Conservation (phyloP, 2,113 vertebrate species). For the Micronycteris hirsuta region DNA sequence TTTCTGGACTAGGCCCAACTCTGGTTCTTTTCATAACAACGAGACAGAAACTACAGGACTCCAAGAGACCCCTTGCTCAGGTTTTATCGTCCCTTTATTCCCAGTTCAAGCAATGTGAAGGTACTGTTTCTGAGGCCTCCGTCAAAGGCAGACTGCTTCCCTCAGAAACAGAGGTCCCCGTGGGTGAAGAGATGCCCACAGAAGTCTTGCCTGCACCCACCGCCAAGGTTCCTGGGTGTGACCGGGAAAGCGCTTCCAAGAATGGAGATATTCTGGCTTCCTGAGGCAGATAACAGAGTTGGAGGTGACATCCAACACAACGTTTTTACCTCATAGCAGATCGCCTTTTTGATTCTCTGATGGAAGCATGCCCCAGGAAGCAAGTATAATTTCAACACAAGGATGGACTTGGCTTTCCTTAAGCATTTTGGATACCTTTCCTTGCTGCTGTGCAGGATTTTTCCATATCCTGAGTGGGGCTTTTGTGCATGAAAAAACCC, state of each 20-base stretch:
- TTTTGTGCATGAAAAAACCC: background rate
- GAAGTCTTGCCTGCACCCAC: background rate
- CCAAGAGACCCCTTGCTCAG: background rate
- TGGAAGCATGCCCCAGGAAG: background rate
- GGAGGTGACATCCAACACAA: background rate
- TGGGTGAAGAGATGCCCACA: background rate
- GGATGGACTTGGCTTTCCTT: background rate
- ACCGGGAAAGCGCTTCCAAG: background rate
- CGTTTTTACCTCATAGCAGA: background rate
- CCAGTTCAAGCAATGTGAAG: background rate
- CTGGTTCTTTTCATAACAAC: background rate
- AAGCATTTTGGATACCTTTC: background rate
- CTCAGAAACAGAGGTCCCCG: accelerated
- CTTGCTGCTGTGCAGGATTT: background rate
- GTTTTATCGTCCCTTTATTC: background rate
- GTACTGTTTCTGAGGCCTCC: background rate
- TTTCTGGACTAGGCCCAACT: background rate
- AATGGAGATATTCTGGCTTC: background rate
- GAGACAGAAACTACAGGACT: background rate
- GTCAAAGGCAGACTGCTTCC: background rate
- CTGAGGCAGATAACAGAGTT: background rate
- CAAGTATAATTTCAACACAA: background rate
- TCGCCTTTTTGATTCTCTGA: background rate
- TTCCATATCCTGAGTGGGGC: background rate
- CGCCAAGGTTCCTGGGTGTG: background rate